A percentile compares a stretch with the other conserved stretches of the same genome.
Evolutionary conservation across 2,797 vertebrate species (phyloP).

Genomic region (Paramormyrops hopkinsi): DNA sequence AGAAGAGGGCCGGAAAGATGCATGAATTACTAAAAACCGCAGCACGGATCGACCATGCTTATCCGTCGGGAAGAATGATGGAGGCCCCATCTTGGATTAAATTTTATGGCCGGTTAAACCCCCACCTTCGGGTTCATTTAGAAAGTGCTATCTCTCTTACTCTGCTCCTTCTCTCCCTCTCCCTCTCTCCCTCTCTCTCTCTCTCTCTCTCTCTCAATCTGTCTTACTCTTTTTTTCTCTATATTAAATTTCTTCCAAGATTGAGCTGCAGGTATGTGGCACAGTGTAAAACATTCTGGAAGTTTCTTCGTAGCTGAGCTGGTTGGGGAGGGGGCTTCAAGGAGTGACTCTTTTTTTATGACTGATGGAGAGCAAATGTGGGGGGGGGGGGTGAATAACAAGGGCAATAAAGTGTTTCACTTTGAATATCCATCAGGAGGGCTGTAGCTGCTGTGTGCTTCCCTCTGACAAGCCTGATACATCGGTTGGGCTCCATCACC

Average conservation of each 20-base stretch:
- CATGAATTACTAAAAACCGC: slow-evolving; percentile 10
- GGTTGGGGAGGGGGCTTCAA: neutral
- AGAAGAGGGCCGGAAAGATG: neutral
- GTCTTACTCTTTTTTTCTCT: neutral
- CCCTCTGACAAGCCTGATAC: neutral
- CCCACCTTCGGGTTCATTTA: slow-evolving; percentile 11
- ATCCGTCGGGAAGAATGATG: neutral
- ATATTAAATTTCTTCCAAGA: neutral
- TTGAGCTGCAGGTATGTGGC: neutral
- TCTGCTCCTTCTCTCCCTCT: neutral
- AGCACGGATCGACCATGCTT: neutral
- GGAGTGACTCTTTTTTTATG: neutral
- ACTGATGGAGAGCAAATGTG: neutral
- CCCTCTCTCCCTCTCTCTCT: neutral
- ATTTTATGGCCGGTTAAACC: slow-evolving; percentile 20
- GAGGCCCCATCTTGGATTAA: neutral
- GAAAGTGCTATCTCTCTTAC: neutral
- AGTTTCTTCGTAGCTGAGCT: neutral
- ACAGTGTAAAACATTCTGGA: slow-evolving; percentile 16
- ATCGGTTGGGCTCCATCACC: neutral
- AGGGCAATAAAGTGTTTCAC: slow-evolving; percentile 7
- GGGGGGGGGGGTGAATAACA: neutral
- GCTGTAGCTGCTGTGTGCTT: neutral
- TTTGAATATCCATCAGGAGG: neutral
- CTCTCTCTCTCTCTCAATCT: neutral